phyloP scores from a whole-genome alignment of 2,113 vertebrate species.

The Scomber japonicus region DNA sequence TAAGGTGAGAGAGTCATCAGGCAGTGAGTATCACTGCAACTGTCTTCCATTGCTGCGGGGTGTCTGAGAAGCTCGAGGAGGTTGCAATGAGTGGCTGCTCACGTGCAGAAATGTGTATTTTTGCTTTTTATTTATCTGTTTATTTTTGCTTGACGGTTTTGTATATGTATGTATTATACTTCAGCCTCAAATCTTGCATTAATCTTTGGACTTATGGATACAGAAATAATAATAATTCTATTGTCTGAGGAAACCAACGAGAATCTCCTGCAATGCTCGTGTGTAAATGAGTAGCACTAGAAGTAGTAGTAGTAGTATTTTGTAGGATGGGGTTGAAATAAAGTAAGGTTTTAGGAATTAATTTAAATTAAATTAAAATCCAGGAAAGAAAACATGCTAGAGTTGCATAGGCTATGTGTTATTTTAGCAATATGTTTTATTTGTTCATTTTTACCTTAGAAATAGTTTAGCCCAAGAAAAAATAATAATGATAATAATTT shows the following conservation, averaged over 20 bases:
- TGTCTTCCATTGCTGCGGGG: not conserved
- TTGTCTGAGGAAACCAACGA: not conserved
- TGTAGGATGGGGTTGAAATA: not conserved
- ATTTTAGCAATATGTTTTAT: not conserved
- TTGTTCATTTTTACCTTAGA: not conserved
- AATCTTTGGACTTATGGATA: not conserved
- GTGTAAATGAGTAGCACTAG: no score
- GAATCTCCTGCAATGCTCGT: not conserved
- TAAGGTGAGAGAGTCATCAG: slow-evolving; percentile 38
- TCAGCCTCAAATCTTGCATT: not conserved
- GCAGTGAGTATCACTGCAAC: not conserved
- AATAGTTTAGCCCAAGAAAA: no score
- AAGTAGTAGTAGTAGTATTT: no score
- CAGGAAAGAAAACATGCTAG: not conserved
- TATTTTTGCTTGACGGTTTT: not conserved
- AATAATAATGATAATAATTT: no score
- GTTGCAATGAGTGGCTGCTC: not conserved
- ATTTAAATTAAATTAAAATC: no score
- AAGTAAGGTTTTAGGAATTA: not conserved
- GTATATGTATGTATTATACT: not conserved
- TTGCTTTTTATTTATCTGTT: not conserved
- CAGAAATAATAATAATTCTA: not conserved
- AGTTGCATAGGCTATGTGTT: not conserved
- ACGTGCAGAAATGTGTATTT: not conserved
- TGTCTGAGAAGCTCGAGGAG: not conserved